phyloP scores from a whole-genome alignment of 2,888 invertebrate species.

The Nomada ferruginata region DNA sequence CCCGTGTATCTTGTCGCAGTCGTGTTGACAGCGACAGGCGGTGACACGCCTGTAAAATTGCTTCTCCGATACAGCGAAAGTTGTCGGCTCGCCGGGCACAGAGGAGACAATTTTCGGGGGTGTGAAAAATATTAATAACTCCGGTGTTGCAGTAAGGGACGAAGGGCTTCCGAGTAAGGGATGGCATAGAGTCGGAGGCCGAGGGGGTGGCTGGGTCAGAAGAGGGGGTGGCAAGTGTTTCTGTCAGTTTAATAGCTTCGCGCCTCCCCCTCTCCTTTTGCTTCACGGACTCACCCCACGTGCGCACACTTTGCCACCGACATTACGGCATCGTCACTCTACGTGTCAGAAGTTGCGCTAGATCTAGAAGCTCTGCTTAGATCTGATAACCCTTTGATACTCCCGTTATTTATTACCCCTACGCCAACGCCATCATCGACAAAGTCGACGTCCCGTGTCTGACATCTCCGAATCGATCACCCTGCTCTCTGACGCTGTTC shows the following conservation, averaged over 20 bases:
- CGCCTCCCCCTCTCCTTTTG: conserved; percentile 66
- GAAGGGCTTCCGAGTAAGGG: conserved; percentile 74
- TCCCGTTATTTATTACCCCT: conserved; percentile 74
- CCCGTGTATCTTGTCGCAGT: conserved; percentile 61
- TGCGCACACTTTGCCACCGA: conserved; percentile 75
- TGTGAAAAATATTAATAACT: conserved; percentile 84
- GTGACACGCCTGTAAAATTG: conserved; percentile 80
- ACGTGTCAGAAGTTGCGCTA: conserved; percentile 82
- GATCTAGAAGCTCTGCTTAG: conserved; percentile 75
- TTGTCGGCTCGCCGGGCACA: conserved; percentile 60
- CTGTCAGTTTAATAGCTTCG: conserved; percentile 85
- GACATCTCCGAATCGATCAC: conserved; percentile 60
- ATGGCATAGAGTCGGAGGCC: conserved; percentile 71
- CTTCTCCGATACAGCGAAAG: conserved; percentile 63
- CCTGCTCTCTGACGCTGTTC: conserved; percentile 11
- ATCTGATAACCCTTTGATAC: conserved; percentile 83
- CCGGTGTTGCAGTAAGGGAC: conserved; percentile 72
- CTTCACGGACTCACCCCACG: conserved; percentile 65
- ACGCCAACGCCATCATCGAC: conserved; percentile 50
- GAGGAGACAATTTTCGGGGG: conserved; percentile 80
- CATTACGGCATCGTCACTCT: conserved; percentile 83
- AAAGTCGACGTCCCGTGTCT: conserved; percentile 56
- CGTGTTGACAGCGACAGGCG: conserved; percentile 79
- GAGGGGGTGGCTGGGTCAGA: conserved; percentile 61
- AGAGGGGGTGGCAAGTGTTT: conserved; percentile 83